Percentiles rank a stretch among this genome's conserved stretches.
phyloP scores from a whole-genome alignment of 2,797 vertebrate species.

The Spondyliosoma cantharus region DNA sequence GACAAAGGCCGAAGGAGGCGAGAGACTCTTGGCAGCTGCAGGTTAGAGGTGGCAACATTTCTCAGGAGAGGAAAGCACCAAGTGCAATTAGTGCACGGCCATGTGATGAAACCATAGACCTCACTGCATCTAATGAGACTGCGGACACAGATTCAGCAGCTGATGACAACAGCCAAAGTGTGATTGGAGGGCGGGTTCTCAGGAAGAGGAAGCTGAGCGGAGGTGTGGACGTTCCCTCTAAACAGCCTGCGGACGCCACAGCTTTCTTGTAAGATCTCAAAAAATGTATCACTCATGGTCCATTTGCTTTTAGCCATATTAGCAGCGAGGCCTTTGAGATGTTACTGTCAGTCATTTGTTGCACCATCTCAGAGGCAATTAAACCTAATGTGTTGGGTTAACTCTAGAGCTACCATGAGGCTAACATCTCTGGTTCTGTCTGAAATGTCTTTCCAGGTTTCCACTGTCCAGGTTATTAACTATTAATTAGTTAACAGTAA shows the following conservation, averaged over 20 bases:
- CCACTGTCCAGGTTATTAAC: too few relatives aligned
- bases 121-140: slow-evolving; percentile 55
- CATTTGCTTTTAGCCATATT: not conserved
- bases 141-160: slow-evolving; percentile 28
- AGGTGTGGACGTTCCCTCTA: slow-evolving; percentile 64
- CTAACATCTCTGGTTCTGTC: too few relatives aligned
- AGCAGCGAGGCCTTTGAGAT: not conserved
- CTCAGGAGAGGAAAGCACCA: slow-evolving; percentile 59
- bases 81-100: slow-evolving; percentile 25
- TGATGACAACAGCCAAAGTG: slow-evolving; percentile 59
- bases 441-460: too few relatives aligned
- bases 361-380: not conserved
- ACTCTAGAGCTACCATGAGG: too few relatives aligned
- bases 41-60: slow-evolving; percentile 19
- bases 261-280: slow-evolving; percentile 68
- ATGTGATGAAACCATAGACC: slow-evolving; percentile 67
- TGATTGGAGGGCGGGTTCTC: slow-evolving; percentile 42
- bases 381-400: too few relatives aligned
- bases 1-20: slow-evolving; percentile 45
- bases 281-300: not conserved
- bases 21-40: slow-evolving; percentile 47
- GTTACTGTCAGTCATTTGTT: not conserved
- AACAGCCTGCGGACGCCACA: slow-evolving; percentile 54
- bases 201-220: slow-evolving; percentile 80
- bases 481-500: too few relatives aligned